Evolutionary conservation across 2,797 vertebrate genomes (phyloP).

Genomic region (Hydrophis major): DNA sequence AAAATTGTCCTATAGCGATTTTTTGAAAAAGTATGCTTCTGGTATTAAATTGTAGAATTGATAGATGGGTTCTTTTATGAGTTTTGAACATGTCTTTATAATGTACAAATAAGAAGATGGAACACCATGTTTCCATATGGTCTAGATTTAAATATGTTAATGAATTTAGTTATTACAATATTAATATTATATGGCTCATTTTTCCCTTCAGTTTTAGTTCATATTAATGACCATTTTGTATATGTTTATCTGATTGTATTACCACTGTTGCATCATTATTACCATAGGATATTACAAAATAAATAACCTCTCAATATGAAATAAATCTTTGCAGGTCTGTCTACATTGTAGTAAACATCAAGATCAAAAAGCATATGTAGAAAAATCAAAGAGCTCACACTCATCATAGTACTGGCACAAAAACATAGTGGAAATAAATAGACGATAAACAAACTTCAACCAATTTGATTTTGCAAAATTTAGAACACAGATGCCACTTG

Average conservation of each 20-base stretch:
- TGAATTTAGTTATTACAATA: neutral
- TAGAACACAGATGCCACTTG: neutral
- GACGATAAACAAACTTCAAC: neutral
- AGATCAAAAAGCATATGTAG: neutral
- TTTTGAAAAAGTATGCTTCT: neutral
- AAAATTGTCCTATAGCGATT: neutral
- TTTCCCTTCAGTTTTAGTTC: neutral
- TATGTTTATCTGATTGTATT: neutral
- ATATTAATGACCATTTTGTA: neutral
- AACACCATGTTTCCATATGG: neutral
- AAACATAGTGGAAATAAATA: neutral
- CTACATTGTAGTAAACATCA: neutral
- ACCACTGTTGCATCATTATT: neutral
- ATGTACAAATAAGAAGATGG: neutral
- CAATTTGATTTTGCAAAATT: neutral
- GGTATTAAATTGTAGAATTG: neutral
- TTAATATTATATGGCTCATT: neutral
- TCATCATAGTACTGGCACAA: neutral
- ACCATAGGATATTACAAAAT: neutral
- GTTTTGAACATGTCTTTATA: neutral
- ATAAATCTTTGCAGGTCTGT: neutral
- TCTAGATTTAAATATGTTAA: neutral
- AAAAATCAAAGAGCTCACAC: neutral
- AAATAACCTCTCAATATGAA: neutral
- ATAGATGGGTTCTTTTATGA: neutral